Percentiles rank a stretch among this genome's conserved stretches.
Evolutionary conservation across 2,888 invertebrate species (phyloP).

Genomic region (Andrena flavipes): DNA sequence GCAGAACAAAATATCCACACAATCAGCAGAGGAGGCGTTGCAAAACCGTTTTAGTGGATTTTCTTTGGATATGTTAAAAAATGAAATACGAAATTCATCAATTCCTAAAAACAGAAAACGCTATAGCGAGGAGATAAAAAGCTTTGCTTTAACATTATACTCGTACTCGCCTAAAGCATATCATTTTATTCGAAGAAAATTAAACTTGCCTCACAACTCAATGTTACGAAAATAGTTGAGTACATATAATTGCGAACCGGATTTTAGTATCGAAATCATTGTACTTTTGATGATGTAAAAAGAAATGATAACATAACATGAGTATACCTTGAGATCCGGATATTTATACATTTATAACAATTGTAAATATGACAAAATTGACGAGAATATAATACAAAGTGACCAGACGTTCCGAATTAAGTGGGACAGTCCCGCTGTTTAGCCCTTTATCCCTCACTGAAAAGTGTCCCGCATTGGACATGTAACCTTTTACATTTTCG

Average conservation of each 20-base stretch:
- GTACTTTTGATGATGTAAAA: background rate
- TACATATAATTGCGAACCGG: background rate
- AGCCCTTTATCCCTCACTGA: too few species aligned
- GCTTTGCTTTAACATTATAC: background rate
- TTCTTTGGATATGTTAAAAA: background rate
- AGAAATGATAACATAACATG: too few species aligned
- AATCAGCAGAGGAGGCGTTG: background rate
- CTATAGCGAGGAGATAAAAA: constrained; percentile 5
- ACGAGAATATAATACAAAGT: too few species aligned
- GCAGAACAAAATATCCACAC: background rate
- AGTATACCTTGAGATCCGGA: too few species aligned
- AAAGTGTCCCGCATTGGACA: too few species aligned
- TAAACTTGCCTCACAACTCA: background rate
- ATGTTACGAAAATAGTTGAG: background rate
- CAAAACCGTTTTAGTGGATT: background rate
- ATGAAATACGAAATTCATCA: constrained; percentile 8
- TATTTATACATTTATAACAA: too few species aligned
- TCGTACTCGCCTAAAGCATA: constrained; percentile 2
- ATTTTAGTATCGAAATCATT: background rate
- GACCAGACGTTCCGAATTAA: too few species aligned
- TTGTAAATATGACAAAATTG: too few species aligned
- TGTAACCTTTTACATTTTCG: too few species aligned
- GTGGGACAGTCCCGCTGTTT: too few species aligned
- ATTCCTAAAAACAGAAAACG: background rate
- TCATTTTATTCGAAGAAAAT: background rate